Conservation (phyloP, 1,140 invertebrate species). For the Lasioglossum albipes region DNA sequence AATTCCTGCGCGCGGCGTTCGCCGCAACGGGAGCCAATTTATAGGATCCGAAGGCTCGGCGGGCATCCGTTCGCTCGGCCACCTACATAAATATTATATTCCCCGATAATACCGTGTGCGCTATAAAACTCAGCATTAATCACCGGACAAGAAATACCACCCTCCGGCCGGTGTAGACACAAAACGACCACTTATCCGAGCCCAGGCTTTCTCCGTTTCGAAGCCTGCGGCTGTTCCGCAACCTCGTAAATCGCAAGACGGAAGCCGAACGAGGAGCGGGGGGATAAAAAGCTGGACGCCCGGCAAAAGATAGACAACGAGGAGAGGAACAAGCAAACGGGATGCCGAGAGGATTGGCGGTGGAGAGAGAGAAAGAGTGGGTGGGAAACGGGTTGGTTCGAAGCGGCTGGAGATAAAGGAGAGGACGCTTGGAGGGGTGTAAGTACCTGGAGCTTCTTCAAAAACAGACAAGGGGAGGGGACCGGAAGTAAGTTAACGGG, state of each 20-base stretch:
- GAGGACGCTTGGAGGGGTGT: background rate
- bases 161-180: constrained; percentile 40
- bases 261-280: constrained; percentile 26
- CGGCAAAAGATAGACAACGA: constrained; percentile 9
- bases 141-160: constrained; percentile 50
- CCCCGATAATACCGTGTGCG: constrained; percentile 23
- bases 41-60: background rate
- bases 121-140: constrained; percentile 59
- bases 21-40: background rate
- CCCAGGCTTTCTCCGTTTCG: constrained; percentile 40
- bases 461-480: background rate
- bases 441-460: constrained; percentile 7
- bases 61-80: background rate
- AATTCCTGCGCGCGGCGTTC: background rate
- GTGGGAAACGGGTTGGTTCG: background rate
- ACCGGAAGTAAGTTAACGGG: background rate
- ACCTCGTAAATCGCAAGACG: constrained; percentile 54
- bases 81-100: constrained; percentile 44
- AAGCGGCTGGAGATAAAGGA: constrained; percentile 27
- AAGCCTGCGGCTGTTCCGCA: constrained; percentile 54
- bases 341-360: background rate
- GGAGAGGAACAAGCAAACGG: constrained; percentile 7
- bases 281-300: background rate
- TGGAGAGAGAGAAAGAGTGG: background rate
- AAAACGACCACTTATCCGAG: constrained; percentile 45